Evolutionary conservation across 1,140 invertebrate genomes (phyloP).

Genomic region (Camponotus vicinus): DNA sequence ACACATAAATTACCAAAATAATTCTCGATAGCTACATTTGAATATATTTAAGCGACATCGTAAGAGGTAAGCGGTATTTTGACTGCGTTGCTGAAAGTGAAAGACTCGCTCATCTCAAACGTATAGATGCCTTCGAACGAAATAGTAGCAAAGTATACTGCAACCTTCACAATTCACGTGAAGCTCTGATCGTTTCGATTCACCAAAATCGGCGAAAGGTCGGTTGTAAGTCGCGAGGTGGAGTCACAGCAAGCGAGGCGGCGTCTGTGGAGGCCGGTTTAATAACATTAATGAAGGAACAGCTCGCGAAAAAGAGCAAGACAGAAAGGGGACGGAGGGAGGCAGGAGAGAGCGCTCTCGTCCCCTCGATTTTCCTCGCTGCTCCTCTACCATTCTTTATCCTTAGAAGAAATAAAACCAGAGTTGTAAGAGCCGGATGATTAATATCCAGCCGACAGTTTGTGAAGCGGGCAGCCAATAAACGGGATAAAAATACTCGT

Average conservation of each 20-base stretch:
- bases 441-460: constrained; percentile 87
- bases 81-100: not conserved
- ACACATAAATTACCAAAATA: not conserved
- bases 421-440: constrained; percentile 84
- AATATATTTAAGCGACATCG: not conserved
- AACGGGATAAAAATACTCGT: constrained; percentile 87
- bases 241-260: constrained; percentile 12
- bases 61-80: not conserved
- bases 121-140: not conserved
- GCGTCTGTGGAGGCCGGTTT: constrained; percentile 69
- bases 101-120: not conserved
- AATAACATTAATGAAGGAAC: constrained; percentile 80
- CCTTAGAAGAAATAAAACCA: constrained; percentile 84
- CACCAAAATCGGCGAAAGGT: constrained; percentile 46
- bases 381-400: constrained; percentile 77
- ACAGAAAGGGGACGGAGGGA: not conserved
- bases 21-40: not conserved
- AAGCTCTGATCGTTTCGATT: not conserved
- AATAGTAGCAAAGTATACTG: not conserved
- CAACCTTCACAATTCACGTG: not conserved
- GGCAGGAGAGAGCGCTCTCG: not conserved
- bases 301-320: constrained; percentile 34
- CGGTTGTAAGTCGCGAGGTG: constrained; percentile 43
- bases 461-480: constrained; percentile 86
- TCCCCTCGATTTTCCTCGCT: constrained; percentile 29